phyloP scores from a whole-genome alignment of 2,888 invertebrate species.

The Geotrupes spiniger region DNA sequence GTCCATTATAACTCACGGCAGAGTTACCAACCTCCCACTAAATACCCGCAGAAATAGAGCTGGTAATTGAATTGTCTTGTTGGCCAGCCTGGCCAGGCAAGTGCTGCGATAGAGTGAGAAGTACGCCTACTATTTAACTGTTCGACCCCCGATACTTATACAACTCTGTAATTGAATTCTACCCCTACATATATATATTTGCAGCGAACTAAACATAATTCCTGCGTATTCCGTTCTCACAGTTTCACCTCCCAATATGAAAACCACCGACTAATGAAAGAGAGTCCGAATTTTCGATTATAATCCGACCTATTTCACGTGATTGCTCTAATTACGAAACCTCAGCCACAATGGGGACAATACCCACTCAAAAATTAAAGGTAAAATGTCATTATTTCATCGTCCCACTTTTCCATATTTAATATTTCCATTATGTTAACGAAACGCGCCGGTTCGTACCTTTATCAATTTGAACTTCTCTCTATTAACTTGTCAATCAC shows the following conservation, averaged over 20 bases:
- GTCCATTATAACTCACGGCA: slow-evolving; percentile 42
- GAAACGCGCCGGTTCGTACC: slow-evolving; percentile 9
- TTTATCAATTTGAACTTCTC: slow-evolving; percentile 19
- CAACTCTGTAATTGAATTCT: slow-evolving; percentile 50
- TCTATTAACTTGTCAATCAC: slow-evolving; percentile 32
- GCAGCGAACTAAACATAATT: slow-evolving; percentile 47
- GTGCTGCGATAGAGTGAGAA: slow-evolving; percentile 27
- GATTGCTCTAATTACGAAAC: no score
- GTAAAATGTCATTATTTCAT: slow-evolving; percentile 5
- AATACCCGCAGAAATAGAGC: slow-evolving; percentile 48
- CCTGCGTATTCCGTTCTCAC: slow-evolving; percentile 27
- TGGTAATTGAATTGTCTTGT: slow-evolving; percentile 53
- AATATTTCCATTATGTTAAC: slow-evolving; percentile 16
- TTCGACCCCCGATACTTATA: slow-evolving; percentile 44
- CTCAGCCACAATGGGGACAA: no score
- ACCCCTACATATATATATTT: slow-evolving; percentile 47
- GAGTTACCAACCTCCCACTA: slow-evolving; percentile 32
- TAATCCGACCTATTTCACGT: background rate
- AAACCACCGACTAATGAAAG: slow-evolving; percentile 2
- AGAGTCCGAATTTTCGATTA: background rate
- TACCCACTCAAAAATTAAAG: slow-evolving; percentile 5
- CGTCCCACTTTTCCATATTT: slow-evolving; percentile 7
- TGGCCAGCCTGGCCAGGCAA: slow-evolving; percentile 37
- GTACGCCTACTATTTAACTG: slow-evolving; percentile 46
- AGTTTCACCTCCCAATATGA: background rate